These are phyloP conservation scores for Platanista minor DNA, from an alignment of 2,113 vertebrate species.

Conservation along the genomic window DNA sequence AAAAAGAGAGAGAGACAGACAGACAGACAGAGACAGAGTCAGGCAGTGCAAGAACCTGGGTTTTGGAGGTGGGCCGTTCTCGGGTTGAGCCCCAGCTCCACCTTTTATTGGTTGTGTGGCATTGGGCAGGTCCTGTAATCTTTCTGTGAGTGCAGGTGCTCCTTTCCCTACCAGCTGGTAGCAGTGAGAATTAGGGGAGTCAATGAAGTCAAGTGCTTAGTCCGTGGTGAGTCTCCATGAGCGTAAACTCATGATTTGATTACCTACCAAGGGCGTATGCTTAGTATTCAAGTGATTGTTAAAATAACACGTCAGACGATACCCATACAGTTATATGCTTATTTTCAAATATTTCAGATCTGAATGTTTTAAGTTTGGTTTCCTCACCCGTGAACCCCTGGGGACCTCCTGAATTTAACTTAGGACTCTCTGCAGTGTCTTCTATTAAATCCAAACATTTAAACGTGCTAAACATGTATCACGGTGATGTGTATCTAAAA, in stretches of 20 bases:
- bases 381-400: not conserved
- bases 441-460: not conserved
- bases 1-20: fast-evolving
- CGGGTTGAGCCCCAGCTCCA: too few relatives aligned
- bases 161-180: not conserved
- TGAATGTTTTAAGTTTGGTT: not conserved
- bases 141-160: too few relatives aligned
- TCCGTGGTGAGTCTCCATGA: fast-evolving
- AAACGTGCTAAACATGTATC: not conserved
- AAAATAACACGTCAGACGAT: not conserved
- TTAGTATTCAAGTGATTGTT: not conserved
- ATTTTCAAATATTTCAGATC: not conserved
- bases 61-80: not conserved
- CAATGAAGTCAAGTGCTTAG: not conserved
- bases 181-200: not conserved
- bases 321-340: not conserved
- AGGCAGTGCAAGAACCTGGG: not conserved
- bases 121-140: not conserved
- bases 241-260: not conserved
- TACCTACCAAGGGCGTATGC: not conserved
- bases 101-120: not conserved
- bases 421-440: not conserved
- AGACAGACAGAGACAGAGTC: fast-evolving
- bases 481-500: not conserved
- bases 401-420: not conserved